Evolutionary conservation across 1,140 invertebrate genomes (phyloP).

Genomic region (Schlechtendalia chinensis): DNA sequence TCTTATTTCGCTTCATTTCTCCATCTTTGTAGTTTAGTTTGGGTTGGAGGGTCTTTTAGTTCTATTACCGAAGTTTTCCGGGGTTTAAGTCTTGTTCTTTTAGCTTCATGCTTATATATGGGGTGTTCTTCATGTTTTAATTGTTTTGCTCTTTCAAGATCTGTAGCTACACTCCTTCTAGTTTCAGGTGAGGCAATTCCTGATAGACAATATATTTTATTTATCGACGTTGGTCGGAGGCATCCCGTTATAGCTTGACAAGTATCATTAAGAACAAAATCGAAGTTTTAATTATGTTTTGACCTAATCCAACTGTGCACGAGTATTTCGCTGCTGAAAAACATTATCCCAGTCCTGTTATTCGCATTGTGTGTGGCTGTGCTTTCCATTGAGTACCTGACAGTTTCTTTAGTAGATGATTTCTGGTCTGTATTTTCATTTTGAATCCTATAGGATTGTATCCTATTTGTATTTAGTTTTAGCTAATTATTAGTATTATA

Average conservation of each 20-base stretch:
- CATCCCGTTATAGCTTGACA: too few species aligned
- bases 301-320: neutral
- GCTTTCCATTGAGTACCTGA: too few species aligned
- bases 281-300: neutral
- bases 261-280: neutral
- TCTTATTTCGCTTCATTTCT: neutral
- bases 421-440: too few species aligned
- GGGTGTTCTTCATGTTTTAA: neutral
- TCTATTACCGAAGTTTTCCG: neutral
- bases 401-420: too few species aligned
- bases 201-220: too few species aligned
- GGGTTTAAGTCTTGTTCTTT: neutral
- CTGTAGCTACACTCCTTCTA: too few species aligned
- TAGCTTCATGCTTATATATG: neutral
- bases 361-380: too few species aligned
- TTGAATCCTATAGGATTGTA: too few species aligned
- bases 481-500: too few species aligned
- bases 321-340: neutral
- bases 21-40: neutral
- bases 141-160: neutral
- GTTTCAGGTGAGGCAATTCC: too few species aligned
- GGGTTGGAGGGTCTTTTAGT: neutral
- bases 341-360: neutral
- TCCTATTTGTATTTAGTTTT: too few species aligned
- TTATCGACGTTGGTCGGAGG: too few species aligned